Base-by-base conservation (phyloP, 2,888 invertebrate genomes). In the Trichogramma evanescens region DNA sequence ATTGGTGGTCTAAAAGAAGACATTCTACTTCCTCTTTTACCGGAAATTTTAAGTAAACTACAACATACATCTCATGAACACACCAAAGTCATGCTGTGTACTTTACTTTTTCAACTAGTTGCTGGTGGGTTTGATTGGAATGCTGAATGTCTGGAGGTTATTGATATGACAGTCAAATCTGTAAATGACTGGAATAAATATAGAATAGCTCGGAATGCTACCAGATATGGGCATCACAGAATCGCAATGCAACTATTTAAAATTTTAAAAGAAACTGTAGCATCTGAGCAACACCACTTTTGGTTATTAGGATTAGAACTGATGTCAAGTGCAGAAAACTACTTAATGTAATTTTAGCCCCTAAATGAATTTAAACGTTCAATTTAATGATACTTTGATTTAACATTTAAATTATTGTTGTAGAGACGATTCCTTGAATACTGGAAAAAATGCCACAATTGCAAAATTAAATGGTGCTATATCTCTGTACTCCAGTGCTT, bases 231-330 rank as follows among this genome's bases (percentile, higher is more conserved):
- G 0, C 92, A 93, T 74, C 90, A 90, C 71, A 81, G 82, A 54
- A 79, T 91, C 39, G 89, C 89, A 0, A 83, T 86, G 0, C 78
- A 79, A 5, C 83, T 91, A 43, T 83, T 89, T 69, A 78, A 82
- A 40, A 80, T 81, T 50, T 77, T 91, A 41, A 82, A 85, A 3
- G 84, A 84, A 51, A 82, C 86, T 66, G 90, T 91, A 0, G 90
- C 92, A 10, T 90, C 91, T 43, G 95, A 95, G 72, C 89, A 93
- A 69, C 85, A 91, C 53, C 91, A 94, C 72, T 92, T 93, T 72
- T 96, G 95, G 89, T 78, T 95, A 56, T 84, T 87, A 0, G 89
- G 91, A 0, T 77, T 96, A n/a, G 84, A 88, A 63, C 83, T 89
- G 63, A 84, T 91, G 66, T 87, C 89, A 0, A 83, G 82, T 54